Evolutionary conservation across 2,113 vertebrate genomes (phyloP).

Genomic region (Amblyornis subalaris): DNA sequence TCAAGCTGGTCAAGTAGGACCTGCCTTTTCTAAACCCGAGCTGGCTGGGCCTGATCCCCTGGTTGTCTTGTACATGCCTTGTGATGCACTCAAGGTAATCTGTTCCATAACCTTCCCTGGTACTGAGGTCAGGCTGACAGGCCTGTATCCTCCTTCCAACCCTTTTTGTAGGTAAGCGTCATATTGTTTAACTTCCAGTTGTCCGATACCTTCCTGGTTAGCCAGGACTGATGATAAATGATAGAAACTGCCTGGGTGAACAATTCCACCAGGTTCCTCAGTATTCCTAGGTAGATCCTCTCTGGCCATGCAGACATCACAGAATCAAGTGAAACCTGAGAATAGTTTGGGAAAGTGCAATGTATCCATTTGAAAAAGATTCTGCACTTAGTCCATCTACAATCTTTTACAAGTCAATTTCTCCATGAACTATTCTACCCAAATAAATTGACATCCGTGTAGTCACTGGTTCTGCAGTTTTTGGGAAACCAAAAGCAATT

Average conservation of each 20-base stretch:
- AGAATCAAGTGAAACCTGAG: background rate
- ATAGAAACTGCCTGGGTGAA: background rate
- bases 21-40: background rate
- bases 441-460: background rate
- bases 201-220: background rate
- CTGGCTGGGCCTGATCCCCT: background rate
- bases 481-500: background rate
- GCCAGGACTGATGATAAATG: background rate
- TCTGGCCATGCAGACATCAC: no score
- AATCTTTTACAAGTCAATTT: background rate
- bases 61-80: accelerated
- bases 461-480: background rate
- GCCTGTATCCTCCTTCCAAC: background rate
- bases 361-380: background rate
- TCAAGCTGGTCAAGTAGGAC: background rate
- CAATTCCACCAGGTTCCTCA: background rate
- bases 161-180: background rate
- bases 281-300: background rate
- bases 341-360: background rate
- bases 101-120: background rate
- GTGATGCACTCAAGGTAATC: background rate
- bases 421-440: background rate
- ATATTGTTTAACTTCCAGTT: background rate
- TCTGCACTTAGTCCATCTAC: background rate
- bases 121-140: background rate